Evolutionary conservation across 2,888 invertebrate genomes (phyloP).

Genomic region (Sturmia bella): DNA sequence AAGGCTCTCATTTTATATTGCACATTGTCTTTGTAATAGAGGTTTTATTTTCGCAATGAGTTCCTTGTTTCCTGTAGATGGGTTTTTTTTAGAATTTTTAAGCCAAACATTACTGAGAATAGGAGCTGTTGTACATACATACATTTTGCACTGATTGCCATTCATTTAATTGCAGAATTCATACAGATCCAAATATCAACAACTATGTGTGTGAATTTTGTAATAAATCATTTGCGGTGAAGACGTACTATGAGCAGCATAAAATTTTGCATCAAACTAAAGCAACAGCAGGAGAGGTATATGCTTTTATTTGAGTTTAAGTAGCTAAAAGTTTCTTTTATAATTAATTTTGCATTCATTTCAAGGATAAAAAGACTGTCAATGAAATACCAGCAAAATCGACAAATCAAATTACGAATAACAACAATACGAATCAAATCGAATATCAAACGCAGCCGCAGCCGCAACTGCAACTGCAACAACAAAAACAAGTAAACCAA

Average conservation of each 20-base stretch:
- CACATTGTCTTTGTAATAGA: no score
- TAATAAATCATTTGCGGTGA: constrained; percentile 86
- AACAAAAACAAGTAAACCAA: constrained; percentile 13
- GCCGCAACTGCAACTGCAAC: background rate
- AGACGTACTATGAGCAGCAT: constrained; percentile 86
- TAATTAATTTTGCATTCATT: background rate
- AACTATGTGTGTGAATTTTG: constrained; percentile 86
- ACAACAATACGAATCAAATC: constrained; percentile 42
- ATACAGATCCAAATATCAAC: constrained; percentile 78
- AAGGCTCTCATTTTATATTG: no score
- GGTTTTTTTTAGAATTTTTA: no score
- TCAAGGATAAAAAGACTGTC: constrained; percentile 53
- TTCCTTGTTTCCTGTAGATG: no score
- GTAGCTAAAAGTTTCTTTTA: no score
- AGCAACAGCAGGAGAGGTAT: constrained; percentile 64
- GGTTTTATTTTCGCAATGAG: no score
- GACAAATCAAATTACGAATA: constrained; percentile 52
- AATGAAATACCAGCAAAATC: constrained; percentile 39
- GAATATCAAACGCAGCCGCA: constrained; percentile 48
- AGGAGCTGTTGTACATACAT: no score
- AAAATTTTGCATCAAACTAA: constrained; percentile 83
- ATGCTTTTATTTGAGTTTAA: background rate
- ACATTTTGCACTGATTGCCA: no score
- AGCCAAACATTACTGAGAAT: no score
- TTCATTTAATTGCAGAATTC: constrained; percentile 75